A percentile compares a stretch with the other conserved stretches of the same genome.
phyloP scores from a whole-genome alignment of 2,888 invertebrate genomes.

The Pyralis farinalis region DNA sequence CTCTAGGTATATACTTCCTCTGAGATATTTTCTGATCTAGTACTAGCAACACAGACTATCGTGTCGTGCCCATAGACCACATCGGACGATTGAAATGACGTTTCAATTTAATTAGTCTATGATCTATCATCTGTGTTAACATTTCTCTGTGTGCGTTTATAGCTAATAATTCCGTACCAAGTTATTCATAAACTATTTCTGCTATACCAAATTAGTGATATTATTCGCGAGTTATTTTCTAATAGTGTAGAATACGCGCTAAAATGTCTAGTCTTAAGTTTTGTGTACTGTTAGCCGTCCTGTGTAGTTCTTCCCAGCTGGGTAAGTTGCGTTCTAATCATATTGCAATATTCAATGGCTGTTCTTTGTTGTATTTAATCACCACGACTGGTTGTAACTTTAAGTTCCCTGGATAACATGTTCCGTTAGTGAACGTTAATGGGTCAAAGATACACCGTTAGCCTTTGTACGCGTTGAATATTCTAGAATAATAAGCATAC shows the following conservation, averaged over 20 bases:
- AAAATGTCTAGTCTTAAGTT: constrained; percentile 54
- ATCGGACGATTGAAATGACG: too few relatives aligned
- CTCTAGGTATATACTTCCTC: too few relatives aligned
- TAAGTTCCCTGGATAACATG: constrained; percentile 30
- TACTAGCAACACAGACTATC: too few relatives aligned
- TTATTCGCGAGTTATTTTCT: constrained; percentile 28
- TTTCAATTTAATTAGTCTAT: too few relatives aligned
- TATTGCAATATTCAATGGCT: constrained; percentile 28
- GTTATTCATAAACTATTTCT: too few relatives aligned
- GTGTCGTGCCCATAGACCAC: too few relatives aligned
- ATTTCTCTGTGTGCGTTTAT: too few relatives aligned
- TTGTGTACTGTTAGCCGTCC: constrained; percentile 49
- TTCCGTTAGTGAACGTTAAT: constrained; percentile 33
- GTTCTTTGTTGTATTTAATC: constrained; percentile 47
- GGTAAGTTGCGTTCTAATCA: constrained; percentile 47
- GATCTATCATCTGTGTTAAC: too few relatives aligned
- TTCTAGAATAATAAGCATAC: constrained; percentile 14
- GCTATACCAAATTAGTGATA: constrained; percentile 20
- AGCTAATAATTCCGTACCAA: too few relatives aligned
- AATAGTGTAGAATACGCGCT: constrained; percentile 23
- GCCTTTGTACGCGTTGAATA: constrained; percentile 5
- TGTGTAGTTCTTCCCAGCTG: constrained; percentile 48
- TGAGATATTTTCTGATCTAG: too few relatives aligned
- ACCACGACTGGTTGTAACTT: constrained; percentile 23
- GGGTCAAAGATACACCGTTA: too few relatives aligned